Evolutionary conservation across 2,888 invertebrate genomes (phyloP).

Genomic region (Himalopsyche tibetana): DNA sequence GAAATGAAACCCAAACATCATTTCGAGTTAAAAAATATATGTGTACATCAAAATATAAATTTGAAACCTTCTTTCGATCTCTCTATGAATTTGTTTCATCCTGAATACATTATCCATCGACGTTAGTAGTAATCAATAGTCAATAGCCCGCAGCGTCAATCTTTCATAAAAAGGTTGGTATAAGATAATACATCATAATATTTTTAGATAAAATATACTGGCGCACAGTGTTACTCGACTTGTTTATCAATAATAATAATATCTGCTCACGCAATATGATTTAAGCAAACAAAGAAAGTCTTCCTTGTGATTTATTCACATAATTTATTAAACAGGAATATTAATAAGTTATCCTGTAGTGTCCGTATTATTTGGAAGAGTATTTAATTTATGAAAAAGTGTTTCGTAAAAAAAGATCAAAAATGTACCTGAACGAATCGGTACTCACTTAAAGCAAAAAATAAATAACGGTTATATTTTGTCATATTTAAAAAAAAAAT

Average conservation of each 20-base stretch:
- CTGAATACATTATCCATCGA: constrained; percentile 3
- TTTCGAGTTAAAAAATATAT: too few relatives aligned
- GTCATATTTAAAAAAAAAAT: too few relatives aligned
- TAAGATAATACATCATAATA: background rate
- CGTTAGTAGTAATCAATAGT: constrained; percentile 22
- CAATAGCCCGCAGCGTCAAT: constrained; percentile 28
- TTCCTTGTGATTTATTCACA: background rate
- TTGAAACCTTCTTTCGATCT: background rate
- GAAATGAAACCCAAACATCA: too few relatives aligned
- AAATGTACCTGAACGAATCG: too few relatives aligned
- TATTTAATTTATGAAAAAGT: too few relatives aligned
- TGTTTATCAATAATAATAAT: constrained; percentile 1
- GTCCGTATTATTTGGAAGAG: too few relatives aligned
- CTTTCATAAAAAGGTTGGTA: constrained; percentile 19
- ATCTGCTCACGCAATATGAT: background rate
- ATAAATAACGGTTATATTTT: too few relatives aligned
- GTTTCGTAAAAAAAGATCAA: too few relatives aligned
- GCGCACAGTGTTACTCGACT: background rate
- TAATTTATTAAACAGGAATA: too few relatives aligned
- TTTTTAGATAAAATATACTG: constrained; percentile 23
- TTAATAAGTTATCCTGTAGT: too few relatives aligned
- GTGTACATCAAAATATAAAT: too few relatives aligned
- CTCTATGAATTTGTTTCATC: background rate
- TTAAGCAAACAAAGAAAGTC: constrained; percentile 6
- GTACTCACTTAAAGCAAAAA: too few relatives aligned